These are phyloP conservation scores for Lasioglossum baleicum DNA, from an alignment of 1,140 invertebrate genomes.

Conservation along the genomic window DNA sequence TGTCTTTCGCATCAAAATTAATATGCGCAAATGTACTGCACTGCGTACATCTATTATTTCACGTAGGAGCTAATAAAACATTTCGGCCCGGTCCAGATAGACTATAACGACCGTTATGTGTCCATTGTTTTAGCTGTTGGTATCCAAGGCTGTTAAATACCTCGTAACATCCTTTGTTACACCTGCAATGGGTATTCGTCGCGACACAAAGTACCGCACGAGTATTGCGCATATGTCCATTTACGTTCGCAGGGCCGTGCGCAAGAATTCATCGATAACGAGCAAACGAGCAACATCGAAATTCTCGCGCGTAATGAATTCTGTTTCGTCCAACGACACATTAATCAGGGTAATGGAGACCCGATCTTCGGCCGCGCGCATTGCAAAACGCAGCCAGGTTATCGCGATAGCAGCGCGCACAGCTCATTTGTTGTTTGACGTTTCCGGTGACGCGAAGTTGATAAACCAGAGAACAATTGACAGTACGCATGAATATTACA, in stretches of 20 bases:
- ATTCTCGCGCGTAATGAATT: conserved; percentile 14
- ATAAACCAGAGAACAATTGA: conserved; percentile 22
- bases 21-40: too few relatives aligned
- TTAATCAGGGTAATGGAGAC: conserved; percentile 28
- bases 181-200: background rate
- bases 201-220: background rate
- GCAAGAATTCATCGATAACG: conserved; percentile 13
- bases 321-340: conserved; percentile 3
- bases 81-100: background rate
- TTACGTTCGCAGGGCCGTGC: background rate
- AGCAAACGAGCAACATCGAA: background rate
- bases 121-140: background rate
- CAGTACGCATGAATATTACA: conserved; percentile 20
- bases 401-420: conserved; percentile 1
- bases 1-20: background rate
- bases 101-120: background rate
- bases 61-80: too few relatives aligned
- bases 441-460: conserved; percentile 27
- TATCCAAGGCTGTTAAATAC: background rate
- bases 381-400: conserved; percentile 9
- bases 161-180: background rate
- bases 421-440: conserved; percentile 16
- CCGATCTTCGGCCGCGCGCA: background rate
- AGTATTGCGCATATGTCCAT: background rate
- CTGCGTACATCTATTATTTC: too few relatives aligned